Evolutionary conservation across 2,888 invertebrate species (phyloP).

Genomic region (Scotopteryx bipunctaria): DNA sequence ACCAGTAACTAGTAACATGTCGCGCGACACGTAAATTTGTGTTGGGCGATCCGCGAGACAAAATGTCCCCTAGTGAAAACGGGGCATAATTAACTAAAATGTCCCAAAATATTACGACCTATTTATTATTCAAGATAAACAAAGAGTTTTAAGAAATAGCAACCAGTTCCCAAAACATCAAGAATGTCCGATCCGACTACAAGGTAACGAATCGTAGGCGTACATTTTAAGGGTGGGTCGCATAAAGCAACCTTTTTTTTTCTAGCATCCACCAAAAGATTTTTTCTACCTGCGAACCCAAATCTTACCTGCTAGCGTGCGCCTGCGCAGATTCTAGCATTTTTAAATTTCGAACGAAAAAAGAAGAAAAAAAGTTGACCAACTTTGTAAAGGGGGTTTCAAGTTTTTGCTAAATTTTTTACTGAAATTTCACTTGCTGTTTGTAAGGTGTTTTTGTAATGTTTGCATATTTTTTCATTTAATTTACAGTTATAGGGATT

Average conservation of each 20-base stretch:
- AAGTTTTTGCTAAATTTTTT: slow-evolving; percentile 71
- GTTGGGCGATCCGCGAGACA: too few relatives aligned
- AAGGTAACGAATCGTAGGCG: slow-evolving; percentile 69
- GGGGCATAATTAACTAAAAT: too few relatives aligned
- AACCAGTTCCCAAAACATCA: slow-evolving; percentile 37
- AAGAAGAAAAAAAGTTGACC: slow-evolving; percentile 52
- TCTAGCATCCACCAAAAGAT: slow-evolving; percentile 64
- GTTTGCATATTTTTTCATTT: slow-evolving; percentile 54
- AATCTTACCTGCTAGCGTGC: slow-evolving; percentile 69
- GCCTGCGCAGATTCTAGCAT: slow-evolving; percentile 72
- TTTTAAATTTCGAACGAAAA: slow-evolving; percentile 61
- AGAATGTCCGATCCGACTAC: slow-evolving; percentile 35
- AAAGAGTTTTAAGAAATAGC: neutral
- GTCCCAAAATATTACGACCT: too few relatives aligned
- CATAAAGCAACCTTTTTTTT: slow-evolving; percentile 77
- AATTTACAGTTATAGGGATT: slow-evolving; percentile 27
- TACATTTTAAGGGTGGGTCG: slow-evolving; percentile 71
- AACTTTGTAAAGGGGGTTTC: slow-evolving; percentile 57
- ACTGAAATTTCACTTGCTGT: slow-evolving; percentile 70
- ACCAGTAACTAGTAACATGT: too few relatives aligned
- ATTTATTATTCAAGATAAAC: too few relatives aligned
- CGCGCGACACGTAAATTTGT: too few relatives aligned
- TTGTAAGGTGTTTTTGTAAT: slow-evolving; percentile 65
- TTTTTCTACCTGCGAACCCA: slow-evolving; percentile 82
- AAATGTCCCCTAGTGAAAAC: too few relatives aligned